A percentile compares a stretch with the other conserved stretches of the same genome.
phyloP scores from a whole-genome alignment of 2,888 invertebrate species.

The Melinaea menophilus region DNA sequence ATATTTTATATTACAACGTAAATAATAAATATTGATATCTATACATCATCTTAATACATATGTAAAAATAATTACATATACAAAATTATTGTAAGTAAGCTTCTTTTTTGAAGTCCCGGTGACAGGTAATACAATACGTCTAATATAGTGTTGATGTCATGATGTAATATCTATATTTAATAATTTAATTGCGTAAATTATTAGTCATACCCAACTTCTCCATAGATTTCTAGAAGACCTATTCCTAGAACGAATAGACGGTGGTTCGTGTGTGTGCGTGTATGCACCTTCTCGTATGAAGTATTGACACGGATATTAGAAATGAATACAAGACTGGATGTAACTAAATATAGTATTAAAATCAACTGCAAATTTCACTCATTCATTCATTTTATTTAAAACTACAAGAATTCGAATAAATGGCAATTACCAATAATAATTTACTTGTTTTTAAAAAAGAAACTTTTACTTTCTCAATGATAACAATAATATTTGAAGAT shows the following conservation, averaged over 20 bases:
- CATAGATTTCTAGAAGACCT: conserved; percentile 50
- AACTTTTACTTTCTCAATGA: no score
- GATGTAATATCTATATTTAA: conserved; percentile 12
- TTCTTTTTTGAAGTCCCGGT: no score
- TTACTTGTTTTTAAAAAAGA: no score
- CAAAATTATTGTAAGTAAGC: no score
- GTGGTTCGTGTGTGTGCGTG: conserved; percentile 51
- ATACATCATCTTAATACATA: not conserved
- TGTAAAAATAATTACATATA: no score
- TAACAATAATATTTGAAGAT: no score
- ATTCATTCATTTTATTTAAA: not conserved
- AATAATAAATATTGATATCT: not conserved
- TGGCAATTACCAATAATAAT: no score
- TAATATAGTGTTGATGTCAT: not conserved
- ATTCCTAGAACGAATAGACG: conserved; percentile 67
- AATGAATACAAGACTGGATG: conserved; percentile 56
- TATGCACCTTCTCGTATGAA: conserved; percentile 65
- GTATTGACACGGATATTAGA: conserved; percentile 53
- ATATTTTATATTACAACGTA: not conserved
- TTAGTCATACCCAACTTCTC: conserved; percentile 37
- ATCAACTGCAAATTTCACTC: not conserved
- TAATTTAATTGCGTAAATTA: conserved; percentile 8
- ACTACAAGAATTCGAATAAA: no score
- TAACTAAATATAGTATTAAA: conserved; percentile 18
- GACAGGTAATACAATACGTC: no score